A percentile compares a stretch with the other conserved stretches of the same genome.
These are phyloP conservation scores for Synaphobranchus kaupii DNA, from an alignment of 2,797 vertebrate species.

Conservation along the genomic window DNA sequence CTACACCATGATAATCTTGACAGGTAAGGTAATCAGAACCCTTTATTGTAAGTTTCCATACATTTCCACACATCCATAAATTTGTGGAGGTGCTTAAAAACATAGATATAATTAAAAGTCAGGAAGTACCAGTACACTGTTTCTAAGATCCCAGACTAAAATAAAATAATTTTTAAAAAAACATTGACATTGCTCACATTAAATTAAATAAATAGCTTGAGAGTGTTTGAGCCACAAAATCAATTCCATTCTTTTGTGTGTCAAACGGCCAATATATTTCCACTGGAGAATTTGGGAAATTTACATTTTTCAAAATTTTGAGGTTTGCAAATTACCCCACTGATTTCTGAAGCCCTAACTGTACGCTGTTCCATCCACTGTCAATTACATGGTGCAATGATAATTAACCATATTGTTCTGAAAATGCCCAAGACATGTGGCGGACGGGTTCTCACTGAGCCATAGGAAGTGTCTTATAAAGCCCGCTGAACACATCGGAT, in stretches of 20 bases:
- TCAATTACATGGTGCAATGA: background rate
- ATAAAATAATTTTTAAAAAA: background rate
- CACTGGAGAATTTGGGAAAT: background rate
- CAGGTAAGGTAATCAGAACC: background rate
- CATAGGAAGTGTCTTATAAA: background rate
- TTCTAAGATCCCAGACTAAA: background rate
- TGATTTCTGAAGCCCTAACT: background rate
- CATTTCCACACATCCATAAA: background rate
- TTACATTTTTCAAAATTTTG: background rate
- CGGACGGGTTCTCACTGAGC: background rate
- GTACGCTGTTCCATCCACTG: slow-evolving; percentile 5
- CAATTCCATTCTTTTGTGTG: background rate
- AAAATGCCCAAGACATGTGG: background rate
- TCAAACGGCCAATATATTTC: background rate
- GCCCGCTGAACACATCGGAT: background rate
- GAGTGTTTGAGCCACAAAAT: background rate
- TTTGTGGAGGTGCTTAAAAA: background rate
- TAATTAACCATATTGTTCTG: background rate
- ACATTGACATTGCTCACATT: background rate
- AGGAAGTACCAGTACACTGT: background rate
- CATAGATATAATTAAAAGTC: background rate
- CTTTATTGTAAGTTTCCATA: background rate
- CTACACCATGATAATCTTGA: background rate
- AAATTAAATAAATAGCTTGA: background rate
- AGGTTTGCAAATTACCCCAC: background rate